Conservation (phyloP, 2,113 vertebrate species). For the Sorex fumeus region DNA sequence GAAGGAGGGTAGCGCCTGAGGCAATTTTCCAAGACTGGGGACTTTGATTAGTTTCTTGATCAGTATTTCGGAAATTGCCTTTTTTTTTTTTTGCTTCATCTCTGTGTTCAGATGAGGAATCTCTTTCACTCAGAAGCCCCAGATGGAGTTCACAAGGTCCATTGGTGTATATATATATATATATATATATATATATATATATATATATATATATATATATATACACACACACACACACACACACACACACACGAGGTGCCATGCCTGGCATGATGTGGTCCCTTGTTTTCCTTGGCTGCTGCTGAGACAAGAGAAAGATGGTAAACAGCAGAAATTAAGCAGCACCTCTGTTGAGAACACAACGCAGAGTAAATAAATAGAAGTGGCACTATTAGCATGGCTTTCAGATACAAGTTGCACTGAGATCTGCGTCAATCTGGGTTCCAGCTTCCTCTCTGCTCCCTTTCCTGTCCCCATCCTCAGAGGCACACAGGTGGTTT, state of each 20-base stretch:
- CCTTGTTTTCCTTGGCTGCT: background rate
- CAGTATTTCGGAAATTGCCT: conserved; percentile 20
- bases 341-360: conserved; percentile 34
- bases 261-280: background rate
- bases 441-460: background rate
- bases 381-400: background rate
- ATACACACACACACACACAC: no score
- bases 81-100: background rate
- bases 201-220: no score
- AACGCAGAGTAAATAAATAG: background rate
- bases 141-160: background rate
- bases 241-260: background rate
- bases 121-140: background rate
- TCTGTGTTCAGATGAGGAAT: background rate
- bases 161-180: background rate
- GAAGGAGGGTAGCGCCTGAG: background rate
- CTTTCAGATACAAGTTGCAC: background rate
- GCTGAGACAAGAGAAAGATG: background rate
- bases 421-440: background rate
- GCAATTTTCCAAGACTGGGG: background rate
- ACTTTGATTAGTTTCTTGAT: conserved; percentile 36
- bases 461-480: background rate
- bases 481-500: conserved; percentile 28
- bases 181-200: no score
- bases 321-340: background rate